phyloP scores from a whole-genome alignment of 2,113 vertebrate species.

The Helogale parvula region DNA sequence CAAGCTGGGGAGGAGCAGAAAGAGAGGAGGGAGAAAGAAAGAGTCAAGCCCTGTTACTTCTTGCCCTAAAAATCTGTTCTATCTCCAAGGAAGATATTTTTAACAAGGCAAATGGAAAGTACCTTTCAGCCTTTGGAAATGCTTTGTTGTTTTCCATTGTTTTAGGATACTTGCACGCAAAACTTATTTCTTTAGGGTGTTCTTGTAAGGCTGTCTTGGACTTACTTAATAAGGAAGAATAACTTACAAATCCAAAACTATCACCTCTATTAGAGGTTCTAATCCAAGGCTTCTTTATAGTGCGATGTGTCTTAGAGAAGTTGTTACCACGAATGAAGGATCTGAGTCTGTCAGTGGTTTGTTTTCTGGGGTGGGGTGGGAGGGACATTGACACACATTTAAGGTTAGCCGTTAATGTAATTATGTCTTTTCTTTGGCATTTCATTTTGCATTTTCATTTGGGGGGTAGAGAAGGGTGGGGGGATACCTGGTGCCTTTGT shows the following conservation, averaged over 20 bases:
- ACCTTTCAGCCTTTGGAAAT: background rate
- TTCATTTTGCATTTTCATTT: conserved; percentile 49
- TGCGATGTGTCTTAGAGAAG: background rate
- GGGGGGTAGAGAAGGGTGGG: background rate
- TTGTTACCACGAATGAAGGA: background rate
- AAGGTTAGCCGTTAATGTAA: conserved; percentile 44
- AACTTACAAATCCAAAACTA: background rate
- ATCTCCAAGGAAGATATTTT: background rate
- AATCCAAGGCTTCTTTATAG: background rate
- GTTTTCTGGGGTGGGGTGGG: background rate
- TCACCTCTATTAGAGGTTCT: background rate
- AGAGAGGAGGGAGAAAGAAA: too few relatives aligned
- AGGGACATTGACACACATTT: background rate
- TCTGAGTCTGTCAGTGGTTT: background rate
- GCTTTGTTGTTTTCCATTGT: conserved; percentile 28
- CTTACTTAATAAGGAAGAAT: background rate
- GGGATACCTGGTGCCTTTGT: conserved; percentile 49
- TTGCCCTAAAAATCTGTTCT: background rate
- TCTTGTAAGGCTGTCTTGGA: background rate
- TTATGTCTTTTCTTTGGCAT: conserved; percentile 34
- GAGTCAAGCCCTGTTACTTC: background rate
- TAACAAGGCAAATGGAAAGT: background rate
- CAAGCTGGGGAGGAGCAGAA: too few relatives aligned
- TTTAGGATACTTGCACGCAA: background rate
- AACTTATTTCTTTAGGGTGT: background rate